These are phyloP conservation scores for Capitulum mitella DNA, from an alignment of 2,888 invertebrate genomes.

Conservation along the genomic window DNA sequence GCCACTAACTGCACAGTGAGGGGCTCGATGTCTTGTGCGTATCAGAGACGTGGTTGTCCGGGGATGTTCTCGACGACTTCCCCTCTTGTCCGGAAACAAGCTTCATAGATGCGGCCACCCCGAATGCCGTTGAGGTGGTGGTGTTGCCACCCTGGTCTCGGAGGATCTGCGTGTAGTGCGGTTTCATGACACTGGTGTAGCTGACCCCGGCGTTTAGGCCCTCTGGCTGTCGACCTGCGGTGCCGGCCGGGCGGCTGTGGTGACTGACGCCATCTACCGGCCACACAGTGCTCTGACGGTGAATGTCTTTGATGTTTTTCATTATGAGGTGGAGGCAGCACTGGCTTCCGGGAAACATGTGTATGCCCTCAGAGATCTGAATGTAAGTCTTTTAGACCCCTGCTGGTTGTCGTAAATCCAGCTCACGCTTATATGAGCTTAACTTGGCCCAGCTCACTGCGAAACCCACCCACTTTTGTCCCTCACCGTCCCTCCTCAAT, in stretches of 20 bases:
- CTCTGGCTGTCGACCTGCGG: not conserved
- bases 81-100: not conserved
- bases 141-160: not conserved
- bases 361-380: too few relatives aligned
- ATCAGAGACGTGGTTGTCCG: not conserved
- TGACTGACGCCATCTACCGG: not conserved
- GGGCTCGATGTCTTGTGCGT: not conserved
- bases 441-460: not conserved
- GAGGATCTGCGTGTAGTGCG: too few relatives aligned
- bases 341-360: too few relatives aligned
- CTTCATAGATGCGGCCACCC: not conserved
- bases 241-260: not conserved
- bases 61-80: not conserved
- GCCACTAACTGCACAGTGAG: not conserved
- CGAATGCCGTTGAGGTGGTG: not conserved
- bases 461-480: not conserved
- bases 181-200: not conserved
- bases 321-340: not conserved
- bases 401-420: not conserved
- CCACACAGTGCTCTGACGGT: not conserved
- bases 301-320: not conserved
- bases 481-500: not conserved
- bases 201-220: not conserved
- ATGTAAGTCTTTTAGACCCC: too few relatives aligned
- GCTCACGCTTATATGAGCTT: not conserved